These are phyloP conservation scores for Nyleta sp. DNA, from an alignment of 2,888 invertebrate genomes.

Conservation along the genomic window DNA sequence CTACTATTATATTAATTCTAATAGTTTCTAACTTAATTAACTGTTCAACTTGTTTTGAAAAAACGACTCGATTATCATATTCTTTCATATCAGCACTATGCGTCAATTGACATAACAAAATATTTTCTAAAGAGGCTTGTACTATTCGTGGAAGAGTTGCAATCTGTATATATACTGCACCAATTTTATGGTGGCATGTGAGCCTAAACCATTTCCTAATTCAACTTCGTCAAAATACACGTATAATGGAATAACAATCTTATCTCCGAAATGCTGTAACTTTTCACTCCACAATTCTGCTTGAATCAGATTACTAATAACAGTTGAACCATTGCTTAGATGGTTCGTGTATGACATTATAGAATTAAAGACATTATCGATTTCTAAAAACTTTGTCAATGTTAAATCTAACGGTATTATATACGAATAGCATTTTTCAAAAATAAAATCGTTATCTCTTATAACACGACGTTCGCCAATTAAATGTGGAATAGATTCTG, in stretches of 20 bases:
- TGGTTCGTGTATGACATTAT: background rate
- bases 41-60: constrained; percentile 26
- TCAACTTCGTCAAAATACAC: constrained; percentile 8
- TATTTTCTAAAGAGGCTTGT: constrained; percentile 35
- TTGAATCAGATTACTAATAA: constrained; percentile 1
- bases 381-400: constrained; percentile 34
- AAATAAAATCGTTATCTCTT: background rate
- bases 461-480: constrained; percentile 10
- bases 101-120: constrained; percentile 20
- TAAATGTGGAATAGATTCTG: constrained; percentile 6
- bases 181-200: constrained; percentile 27
- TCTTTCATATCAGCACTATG: constrained; percentile 22
- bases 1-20: constrained; percentile 15
- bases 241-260: constrained; percentile 8
- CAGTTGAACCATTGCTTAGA: background rate
- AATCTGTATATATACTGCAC: constrained; percentile 33
- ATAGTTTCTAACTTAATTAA: constrained; percentile 20
- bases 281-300: constrained; percentile 1
- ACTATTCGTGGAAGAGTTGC: constrained; percentile 18
- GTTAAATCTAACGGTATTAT: background rate
- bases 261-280: background rate
- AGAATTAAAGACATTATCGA: background rate
- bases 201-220: constrained; percentile 4
- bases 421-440: constrained; percentile 10
- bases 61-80: constrained; percentile 11